Evolutionary conservation across 1,140 invertebrate species (phyloP).

Genomic region (Drosophila murphyi): DNA sequence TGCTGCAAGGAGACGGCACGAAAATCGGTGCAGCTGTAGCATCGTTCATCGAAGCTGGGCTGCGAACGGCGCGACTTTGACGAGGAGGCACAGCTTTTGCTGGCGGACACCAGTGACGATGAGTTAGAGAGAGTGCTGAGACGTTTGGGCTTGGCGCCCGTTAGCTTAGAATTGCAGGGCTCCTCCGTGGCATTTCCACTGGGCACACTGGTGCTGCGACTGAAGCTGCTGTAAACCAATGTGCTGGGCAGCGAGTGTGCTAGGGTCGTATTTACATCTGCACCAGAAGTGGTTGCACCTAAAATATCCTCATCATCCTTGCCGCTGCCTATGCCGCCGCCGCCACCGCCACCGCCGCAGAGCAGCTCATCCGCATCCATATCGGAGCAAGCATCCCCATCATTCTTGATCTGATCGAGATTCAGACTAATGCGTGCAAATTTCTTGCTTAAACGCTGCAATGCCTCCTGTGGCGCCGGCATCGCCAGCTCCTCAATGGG

Average conservation of each 20-base stretch:
- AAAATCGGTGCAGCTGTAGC: constrained; percentile 78
- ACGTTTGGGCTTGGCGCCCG: constrained; percentile 79
- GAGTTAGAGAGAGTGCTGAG: constrained; percentile 62
- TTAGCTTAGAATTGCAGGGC: constrained; percentile 61
- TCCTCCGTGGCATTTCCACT: constrained; percentile 38
- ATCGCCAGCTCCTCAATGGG: constrained; percentile 70
- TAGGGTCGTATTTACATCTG: constrained; percentile 1
- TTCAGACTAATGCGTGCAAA: constrained; percentile 76
- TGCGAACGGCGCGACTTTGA: constrained; percentile 73
- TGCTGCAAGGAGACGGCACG: constrained; percentile 42
- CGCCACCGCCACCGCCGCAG: background rate
- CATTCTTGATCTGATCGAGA: constrained; percentile 76
- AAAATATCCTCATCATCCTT: constrained; percentile 28
- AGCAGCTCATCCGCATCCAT: constrained; percentile 48
- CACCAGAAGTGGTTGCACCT: background rate
- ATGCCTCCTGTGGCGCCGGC: constrained; percentile 56
- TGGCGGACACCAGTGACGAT: constrained; percentile 70
- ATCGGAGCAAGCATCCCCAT: constrained; percentile 34
- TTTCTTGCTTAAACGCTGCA: constrained; percentile 71
- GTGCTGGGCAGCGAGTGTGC: constrained; percentile 74
- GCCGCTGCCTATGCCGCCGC: background rate
- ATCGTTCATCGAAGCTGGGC: constrained; percentile 75
- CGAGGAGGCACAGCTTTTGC: constrained; percentile 62
- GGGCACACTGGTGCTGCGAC: constrained; percentile 63
- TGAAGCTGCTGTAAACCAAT: constrained; percentile 57